A percentile compares a stretch with the other conserved stretches of the same genome.
Evolutionary conservation across 2,888 invertebrate genomes (phyloP).

Genomic region (Aphidius colemani): DNA sequence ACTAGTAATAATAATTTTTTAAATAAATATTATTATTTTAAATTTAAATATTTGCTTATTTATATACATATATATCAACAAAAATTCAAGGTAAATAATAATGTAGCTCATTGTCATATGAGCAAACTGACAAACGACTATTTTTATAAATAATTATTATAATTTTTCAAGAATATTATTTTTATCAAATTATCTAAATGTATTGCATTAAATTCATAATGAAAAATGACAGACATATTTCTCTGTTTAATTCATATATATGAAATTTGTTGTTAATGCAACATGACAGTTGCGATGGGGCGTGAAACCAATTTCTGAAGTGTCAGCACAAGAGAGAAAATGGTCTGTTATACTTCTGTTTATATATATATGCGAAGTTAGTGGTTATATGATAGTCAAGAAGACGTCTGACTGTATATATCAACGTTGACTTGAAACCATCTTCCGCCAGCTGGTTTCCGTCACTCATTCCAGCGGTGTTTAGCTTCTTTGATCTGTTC

Average conservation of each 20-base stretch:
- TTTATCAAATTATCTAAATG: neutral
- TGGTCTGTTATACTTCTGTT: constrained; percentile 11
- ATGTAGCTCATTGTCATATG: too few species aligned
- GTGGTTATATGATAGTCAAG: constrained; percentile 26
- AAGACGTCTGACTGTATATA: constrained; percentile 19
- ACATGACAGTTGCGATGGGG: constrained; percentile 36
- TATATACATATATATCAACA: too few species aligned
- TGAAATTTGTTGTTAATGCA: constrained; percentile 22
- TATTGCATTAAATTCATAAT: constrained; percentile 3
- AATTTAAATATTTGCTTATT: too few species aligned
- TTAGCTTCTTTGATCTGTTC: constrained; percentile 14
- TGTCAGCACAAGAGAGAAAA: constrained; percentile 30
- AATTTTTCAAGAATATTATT: neutral
- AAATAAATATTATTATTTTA: too few species aligned
- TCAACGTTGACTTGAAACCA: constrained; percentile 30
- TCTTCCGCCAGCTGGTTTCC: constrained; percentile 55
- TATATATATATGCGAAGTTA: constrained; percentile 12
- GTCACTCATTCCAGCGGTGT: constrained; percentile 47
- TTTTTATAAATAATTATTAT: neutral
- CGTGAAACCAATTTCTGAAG: constrained; percentile 39
- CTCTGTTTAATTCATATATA: constrained; percentile 12
- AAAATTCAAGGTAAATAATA: too few species aligned
- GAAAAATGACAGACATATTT: constrained; percentile 5
- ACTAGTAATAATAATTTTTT: too few species aligned
- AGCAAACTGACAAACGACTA: neutral